Conservation (phyloP, 2,113 vertebrate species). For the Aramus guarauna region DNA sequence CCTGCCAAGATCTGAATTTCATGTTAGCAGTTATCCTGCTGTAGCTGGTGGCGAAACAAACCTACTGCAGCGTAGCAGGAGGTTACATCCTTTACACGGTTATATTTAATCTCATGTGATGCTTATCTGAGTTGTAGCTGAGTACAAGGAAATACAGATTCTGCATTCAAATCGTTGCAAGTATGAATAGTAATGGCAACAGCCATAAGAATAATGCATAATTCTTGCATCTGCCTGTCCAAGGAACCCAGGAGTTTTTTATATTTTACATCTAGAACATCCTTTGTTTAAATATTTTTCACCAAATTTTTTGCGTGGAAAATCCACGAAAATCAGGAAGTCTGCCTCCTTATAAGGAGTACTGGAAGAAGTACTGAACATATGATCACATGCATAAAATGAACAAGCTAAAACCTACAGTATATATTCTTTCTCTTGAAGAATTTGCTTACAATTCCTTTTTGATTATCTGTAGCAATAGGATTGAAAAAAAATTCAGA, state of each 20-base stretch:
- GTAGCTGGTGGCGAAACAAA: conserved; percentile 25
- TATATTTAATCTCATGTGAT: conserved; percentile 31
- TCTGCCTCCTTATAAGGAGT: not conserved
- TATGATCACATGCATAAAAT: not conserved
- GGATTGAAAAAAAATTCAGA: not conserved
- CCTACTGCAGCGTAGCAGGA: not conserved
- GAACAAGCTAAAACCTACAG: not conserved
- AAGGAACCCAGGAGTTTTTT: not conserved
- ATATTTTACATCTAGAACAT: not conserved
- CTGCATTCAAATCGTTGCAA: not conserved
- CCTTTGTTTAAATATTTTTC: not conserved
- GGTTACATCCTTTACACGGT: not conserved
- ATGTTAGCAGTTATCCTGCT: not conserved
- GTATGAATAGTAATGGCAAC: not conserved
- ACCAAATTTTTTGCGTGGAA: not conserved
- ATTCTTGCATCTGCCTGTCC: not conserved
- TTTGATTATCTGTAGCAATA: not conserved
- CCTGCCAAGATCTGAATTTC: conserved; percentile 14
- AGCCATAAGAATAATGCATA: not conserved
- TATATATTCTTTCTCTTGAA: not conserved
- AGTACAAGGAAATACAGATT: conserved; percentile 12
- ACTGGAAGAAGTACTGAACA: not conserved
- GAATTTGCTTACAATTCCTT: not conserved
- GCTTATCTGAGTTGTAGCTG: not conserved
- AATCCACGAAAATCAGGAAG: not conserved